These are phyloP conservation scores for Parus major DNA, from an alignment of 2,113 vertebrate genomes.

Conservation along the genomic window DNA sequence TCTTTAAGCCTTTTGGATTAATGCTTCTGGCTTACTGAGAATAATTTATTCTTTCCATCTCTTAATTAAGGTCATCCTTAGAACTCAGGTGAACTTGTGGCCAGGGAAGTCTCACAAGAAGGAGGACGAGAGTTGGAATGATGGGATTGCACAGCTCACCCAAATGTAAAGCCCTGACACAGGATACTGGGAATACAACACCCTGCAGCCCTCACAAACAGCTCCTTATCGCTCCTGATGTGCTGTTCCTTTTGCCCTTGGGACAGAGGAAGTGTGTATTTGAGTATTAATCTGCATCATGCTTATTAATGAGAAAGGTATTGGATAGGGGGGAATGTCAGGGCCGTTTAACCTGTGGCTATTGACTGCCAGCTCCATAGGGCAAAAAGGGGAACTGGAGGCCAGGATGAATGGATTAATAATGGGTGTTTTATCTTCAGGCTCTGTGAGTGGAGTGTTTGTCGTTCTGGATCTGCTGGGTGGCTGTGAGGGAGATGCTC, in stretches of 20 bases:
- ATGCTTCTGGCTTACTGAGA: not conserved
- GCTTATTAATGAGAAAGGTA: not conserved
- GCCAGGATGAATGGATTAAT: not conserved
- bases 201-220: not conserved
- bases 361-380: not conserved
- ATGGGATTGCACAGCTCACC: fast-evolving
- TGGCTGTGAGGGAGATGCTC: not conserved
- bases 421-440: not conserved
- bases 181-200: not conserved
- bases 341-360: not conserved
- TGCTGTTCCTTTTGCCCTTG: not conserved
- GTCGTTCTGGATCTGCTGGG: fast-evolving
- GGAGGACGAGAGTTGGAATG: not conserved
- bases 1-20: not conserved
- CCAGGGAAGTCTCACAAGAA: fast-evolving
- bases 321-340: not conserved
- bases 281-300: not conserved
- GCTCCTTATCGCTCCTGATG: not conserved
- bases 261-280: not conserved
- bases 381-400: not conserved
- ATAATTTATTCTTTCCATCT: not conserved
- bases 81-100: not conserved
- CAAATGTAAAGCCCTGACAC: fast-evolving
- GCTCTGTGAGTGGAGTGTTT: fast-evolving
- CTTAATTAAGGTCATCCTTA: not conserved